A percentile compares a stretch with the other conserved stretches of the same genome.
Evolutionary conservation across 2,113 vertebrate species (phyloP).

Genomic region (Chloroceryle aenea): DNA sequence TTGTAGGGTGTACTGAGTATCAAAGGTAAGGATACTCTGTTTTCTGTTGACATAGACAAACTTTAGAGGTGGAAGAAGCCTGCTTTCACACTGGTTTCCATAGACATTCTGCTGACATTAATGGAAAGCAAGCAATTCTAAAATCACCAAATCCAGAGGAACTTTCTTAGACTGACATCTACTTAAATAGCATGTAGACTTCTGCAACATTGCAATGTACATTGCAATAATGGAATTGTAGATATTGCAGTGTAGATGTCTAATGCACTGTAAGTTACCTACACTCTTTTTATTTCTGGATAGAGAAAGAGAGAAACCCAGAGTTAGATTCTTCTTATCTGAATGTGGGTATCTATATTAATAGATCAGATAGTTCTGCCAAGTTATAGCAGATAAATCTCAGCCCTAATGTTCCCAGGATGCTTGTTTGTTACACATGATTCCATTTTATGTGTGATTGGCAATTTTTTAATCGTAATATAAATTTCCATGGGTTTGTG

Average conservation of each 20-base stretch:
- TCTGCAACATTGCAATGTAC: neutral
- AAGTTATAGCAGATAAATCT: neutral
- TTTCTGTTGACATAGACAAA: neutral
- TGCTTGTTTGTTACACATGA: neutral
- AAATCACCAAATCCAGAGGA: neutral
- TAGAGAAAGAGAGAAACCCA: neutral
- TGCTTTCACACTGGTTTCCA: neutral
- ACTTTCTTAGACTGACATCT: neutral
- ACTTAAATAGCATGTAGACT: neutral
- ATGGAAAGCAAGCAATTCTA: neutral
- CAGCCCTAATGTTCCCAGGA: neutral
- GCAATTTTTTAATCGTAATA: neutral
- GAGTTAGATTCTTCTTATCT: neutral
- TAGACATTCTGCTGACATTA: neutral
- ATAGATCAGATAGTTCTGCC: neutral
- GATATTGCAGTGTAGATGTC: neutral
- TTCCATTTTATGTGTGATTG: neutral
- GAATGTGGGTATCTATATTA: neutral
- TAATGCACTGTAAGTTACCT: neutral
- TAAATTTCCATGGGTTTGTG: neutral
- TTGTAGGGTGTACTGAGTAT: neutral
- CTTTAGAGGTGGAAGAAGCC: neutral
- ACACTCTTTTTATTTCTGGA: neutral
- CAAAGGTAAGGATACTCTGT: rapidly evolving
- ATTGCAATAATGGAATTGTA: neutral